Base-by-base conservation (phyloP, 2,797 vertebrate species). In the Diceros bicornis region DNA sequence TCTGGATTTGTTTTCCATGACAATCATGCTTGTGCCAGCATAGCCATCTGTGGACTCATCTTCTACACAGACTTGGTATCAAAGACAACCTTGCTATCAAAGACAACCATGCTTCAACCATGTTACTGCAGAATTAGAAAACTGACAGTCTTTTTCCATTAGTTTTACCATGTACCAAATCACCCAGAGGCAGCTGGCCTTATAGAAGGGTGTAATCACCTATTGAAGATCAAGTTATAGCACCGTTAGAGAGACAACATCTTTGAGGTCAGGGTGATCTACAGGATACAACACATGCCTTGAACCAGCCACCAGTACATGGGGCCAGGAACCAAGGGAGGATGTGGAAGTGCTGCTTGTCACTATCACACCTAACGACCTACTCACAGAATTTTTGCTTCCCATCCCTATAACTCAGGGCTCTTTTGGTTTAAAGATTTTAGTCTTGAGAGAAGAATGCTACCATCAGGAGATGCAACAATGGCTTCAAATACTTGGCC, bases 111-210 rank as follows among this genome's bases (percentile, higher is more conserved):
- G 44, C 68, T n/a, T n/a, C n/a, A n/a, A n/a, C 11, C 50, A 57
- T 57, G 69, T 89, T 75, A 75, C 50, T 75, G 44, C 91, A 95
- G 25, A 59, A 32, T 62, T 59, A 64, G 34, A 29, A 34, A 85
- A 34, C 2, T 21, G 20, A 25, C 59, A 9, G 52, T 57, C 29
- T 91, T 89, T 82, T 44, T 44, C 85, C 50, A 71, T 69, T 55
- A 27, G 52, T 83, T 62, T 88, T 44, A 84, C 50, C 52, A 27
- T 0, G 11, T 47, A 55, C n/a, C 75, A 72, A 41, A 71, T 68
- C 64, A 90, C 68, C 34, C 5, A 18, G 69, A 61, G 23, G 14
- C 27, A 44, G 10, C 21, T 59, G 52, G 55, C 79, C 25, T 92
- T 55, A 27, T 0, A 69, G 78, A 84, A 72, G 13, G 50, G 3